Evolutionary conservation across 2,888 invertebrate species (phyloP), one percentile per base, ranked within the genome.

Genomic region (Rotaria sp.): DNA sequence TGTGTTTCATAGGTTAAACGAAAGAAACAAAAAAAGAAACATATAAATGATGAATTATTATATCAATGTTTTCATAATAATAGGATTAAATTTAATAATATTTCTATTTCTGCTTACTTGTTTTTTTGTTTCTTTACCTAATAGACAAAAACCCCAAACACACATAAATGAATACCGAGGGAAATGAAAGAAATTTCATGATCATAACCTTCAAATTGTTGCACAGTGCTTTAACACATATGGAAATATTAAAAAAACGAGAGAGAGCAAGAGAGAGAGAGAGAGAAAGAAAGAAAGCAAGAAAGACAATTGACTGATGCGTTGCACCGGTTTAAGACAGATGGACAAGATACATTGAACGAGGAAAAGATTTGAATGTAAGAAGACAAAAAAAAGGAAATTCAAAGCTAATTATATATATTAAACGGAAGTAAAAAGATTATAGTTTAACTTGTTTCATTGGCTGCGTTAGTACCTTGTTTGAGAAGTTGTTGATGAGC

Each of bases 1-100:
- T 35, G 67, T 67, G 67, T 67, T 67, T 67, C 67, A 35, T 67
- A 67, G 67, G 67, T 67, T 67, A 67, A 67, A 67, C 35, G 18
- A 67, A 67, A 55, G 24, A 55, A 26, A 55, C 55, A 55, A 55
- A 55, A 26, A 24, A 24, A 52, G 15, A 15, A 15, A 50, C 59
- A n/a, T 59, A 59, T 59, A 59, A 30, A 67, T 35, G 67, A 67
- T 35, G 35, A 67, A 38, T 67, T 67, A 35, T 67, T 67, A 67
- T 67, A 38, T 67, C 67, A 18, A 67, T 67, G 35, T 67, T 67
- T 67, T 35, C 35, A 67, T 67, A 55, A 55, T 55, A 55, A 55
- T 55, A 55, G 55, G 55, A 55, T 55, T 55, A 55, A 55, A 55
- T 55, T 55, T 55, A 55, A 55, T 55, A 38, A 35, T 15, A 67